Conservation (phyloP, 2,888 invertebrate species). For the Odiellus spinosus region DNA sequence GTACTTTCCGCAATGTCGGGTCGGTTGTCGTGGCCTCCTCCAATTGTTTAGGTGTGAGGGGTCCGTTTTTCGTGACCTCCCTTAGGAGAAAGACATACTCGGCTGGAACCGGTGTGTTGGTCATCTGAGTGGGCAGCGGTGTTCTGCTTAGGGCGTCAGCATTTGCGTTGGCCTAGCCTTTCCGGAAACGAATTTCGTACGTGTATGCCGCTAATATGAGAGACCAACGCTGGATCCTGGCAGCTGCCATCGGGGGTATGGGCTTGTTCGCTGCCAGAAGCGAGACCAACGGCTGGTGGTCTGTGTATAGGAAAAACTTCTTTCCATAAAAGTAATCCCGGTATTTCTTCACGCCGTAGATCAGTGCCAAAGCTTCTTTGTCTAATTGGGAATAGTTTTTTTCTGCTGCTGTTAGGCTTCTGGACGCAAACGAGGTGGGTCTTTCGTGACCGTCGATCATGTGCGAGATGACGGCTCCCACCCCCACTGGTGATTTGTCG, state of each 20-base stretch:
- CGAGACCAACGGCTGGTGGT: slow-evolving; percentile 29
- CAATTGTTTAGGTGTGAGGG: slow-evolving; percentile 2
- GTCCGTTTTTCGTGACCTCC: slow-evolving; percentile 1
- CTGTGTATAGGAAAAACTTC: slow-evolving; percentile 29
- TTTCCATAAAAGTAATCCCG: slow-evolving; percentile 29
- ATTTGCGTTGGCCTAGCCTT: slow-evolving; percentile 24
- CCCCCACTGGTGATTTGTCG: slow-evolving; percentile 27
- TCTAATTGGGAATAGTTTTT: slow-evolving; percentile 20
- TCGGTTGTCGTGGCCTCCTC: background rate
- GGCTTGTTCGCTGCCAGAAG: background rate
- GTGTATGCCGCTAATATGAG: slow-evolving; percentile 25
- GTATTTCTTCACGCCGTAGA: slow-evolving; percentile 30
- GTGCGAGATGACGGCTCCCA: slow-evolving; percentile 22
- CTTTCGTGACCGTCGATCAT: slow-evolving; percentile 28
- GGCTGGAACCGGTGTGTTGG: background rate
- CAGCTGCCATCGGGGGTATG: slow-evolving; percentile 23
- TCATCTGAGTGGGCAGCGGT: background rate
- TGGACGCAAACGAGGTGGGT: slow-evolving; percentile 21
- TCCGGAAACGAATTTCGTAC: slow-evolving; percentile 24
- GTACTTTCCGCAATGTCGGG: background rate
- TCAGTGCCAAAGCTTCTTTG: slow-evolving; percentile 26
- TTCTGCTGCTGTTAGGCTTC: slow-evolving; percentile 17
- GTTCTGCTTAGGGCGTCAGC: slow-evolving; percentile 26
- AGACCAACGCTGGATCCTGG: slow-evolving; percentile 23
- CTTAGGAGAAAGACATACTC: slow-evolving; percentile 2